Conservation (phyloP, 2,888 invertebrate species). For the Lepidocyrtoides sp. region DNA sequence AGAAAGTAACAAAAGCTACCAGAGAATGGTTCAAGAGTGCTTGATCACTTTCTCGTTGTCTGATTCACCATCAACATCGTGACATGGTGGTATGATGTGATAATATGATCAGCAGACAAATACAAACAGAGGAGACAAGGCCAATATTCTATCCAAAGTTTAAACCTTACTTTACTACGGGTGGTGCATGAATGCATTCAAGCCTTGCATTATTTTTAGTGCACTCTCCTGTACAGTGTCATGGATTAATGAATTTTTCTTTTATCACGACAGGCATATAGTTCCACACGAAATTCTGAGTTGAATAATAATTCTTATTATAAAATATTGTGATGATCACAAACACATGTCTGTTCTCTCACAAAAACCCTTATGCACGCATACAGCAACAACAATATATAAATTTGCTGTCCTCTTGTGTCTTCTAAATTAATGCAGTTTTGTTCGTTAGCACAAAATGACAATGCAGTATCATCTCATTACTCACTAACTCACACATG, state of each 20-base stretch:
- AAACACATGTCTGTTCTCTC: constrained; percentile 54
- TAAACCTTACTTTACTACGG: no score
- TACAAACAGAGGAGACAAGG: constrained; percentile 43
- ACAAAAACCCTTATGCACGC: not conserved
- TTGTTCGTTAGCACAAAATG: constrained; percentile 50
- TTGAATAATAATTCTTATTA: constrained; percentile 19
- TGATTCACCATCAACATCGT: constrained; percentile 15
- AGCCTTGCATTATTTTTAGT: not conserved
- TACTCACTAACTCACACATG: constrained; percentile 34
- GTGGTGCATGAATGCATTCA: constrained; percentile 25
- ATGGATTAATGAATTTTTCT: constrained; percentile 64
- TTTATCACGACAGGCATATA: constrained; percentile 13
- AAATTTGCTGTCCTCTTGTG: constrained; percentile 1
- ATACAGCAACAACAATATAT: not conserved
- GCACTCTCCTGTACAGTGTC: constrained; percentile 26
- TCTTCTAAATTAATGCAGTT: constrained; percentile 56
- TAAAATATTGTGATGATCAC: constrained; percentile 39
- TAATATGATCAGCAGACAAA: constrained; percentile 42
- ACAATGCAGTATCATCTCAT: constrained; percentile 59
- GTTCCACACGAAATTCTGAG: constrained; percentile 4
- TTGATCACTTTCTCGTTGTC: constrained; percentile 59
- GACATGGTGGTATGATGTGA: constrained; percentile 10
- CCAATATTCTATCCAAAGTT: not conserved
- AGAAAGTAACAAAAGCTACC: not conserved
- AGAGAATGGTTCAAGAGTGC: not conserved